phyloP scores from a whole-genome alignment of 2,113 vertebrate genomes.

The Triplophysa dalaica region DNA sequence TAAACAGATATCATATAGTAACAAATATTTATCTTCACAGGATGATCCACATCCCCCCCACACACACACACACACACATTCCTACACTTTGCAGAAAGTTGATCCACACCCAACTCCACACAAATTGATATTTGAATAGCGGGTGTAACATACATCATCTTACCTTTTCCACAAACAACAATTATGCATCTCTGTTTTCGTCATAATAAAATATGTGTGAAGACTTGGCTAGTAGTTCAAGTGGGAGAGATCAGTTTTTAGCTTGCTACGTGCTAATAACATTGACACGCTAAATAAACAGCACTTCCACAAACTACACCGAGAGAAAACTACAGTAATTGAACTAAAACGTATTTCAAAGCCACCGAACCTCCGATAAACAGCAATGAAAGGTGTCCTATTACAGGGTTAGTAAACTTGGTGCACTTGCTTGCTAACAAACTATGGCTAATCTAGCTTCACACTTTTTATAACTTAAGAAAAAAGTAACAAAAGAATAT shows the following conservation, averaged over 20 bases:
- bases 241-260: neutral
- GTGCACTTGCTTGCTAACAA: constrained; percentile 21
- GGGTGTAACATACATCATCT: no score
- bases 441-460: constrained; percentile 30
- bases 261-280: constrained; percentile 12
- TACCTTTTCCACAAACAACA: neutral
- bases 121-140: no score
- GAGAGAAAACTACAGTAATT: neutral
- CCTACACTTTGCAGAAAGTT: no score
- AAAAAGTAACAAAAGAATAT: no score
- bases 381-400: neutral
- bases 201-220: no score
- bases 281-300: neutral
- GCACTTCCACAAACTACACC: neutral
- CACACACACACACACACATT: no score
- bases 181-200: no score
- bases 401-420: neutral
- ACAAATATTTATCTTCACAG: no score
- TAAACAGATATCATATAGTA: neutral
- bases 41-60: no score
- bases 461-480: neutral
- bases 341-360: neutral
- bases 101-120: no score
- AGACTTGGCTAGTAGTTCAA: neutral
- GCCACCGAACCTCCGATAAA: neutral